Base-by-base conservation (phyloP, 2,888 invertebrate species). In the Loripinus fragilis region DNA sequence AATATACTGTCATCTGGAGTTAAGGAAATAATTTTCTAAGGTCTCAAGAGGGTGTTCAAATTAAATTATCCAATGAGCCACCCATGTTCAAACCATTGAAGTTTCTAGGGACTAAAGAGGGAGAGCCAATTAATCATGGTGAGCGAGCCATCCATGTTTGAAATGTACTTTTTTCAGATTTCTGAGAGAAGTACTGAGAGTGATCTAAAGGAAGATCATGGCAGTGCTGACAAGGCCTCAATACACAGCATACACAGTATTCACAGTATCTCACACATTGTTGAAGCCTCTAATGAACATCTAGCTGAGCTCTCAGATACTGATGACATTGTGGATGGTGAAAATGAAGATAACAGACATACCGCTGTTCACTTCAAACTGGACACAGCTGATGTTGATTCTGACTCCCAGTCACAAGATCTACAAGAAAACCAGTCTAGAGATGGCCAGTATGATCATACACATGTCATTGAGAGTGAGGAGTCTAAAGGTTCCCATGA, bases 121-220 rank as follows among this genome's bases (percentile, higher is more conserved):
- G n/a, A n/a, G n/a, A n/a, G n/a, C n/a, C n/a, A n/a, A n/a, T n/a
- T n/a, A n/a, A n/a, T n/a, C n/a, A n/a, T n/a, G n/a, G n/a, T n/a
- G n/a, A n/a, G n/a, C n/a, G n/a, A n/a, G n/a, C n/a, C n/a, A n/a
- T n/a, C n/a, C n/a, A n/a, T n/a, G n/a, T n/a, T n/a, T n/a, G n/a
- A n/a, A n/a, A n/a, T n/a, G n/a, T n/a, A n/a, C n/a, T 20, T 45
- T 15, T 66, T 75, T 23, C 76, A 83, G 83, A 35, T 77, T 2
- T 88, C 88, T 2, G 66, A 81, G 50, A 77, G 73, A 65, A 88
- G 87, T 68, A 80, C 78, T 45, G 82, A 83, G n/a, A 84, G 80
- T 75, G 86, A 85, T 33, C 75, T 71, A 17, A 79, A 71, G 17
- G 67, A 78, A 17, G 81, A 74, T 28, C 79, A 83, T 55, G 81